Evolutionary conservation across 2,888 invertebrate species (phyloP).

Genomic region (Euzophera pinguis): DNA sequence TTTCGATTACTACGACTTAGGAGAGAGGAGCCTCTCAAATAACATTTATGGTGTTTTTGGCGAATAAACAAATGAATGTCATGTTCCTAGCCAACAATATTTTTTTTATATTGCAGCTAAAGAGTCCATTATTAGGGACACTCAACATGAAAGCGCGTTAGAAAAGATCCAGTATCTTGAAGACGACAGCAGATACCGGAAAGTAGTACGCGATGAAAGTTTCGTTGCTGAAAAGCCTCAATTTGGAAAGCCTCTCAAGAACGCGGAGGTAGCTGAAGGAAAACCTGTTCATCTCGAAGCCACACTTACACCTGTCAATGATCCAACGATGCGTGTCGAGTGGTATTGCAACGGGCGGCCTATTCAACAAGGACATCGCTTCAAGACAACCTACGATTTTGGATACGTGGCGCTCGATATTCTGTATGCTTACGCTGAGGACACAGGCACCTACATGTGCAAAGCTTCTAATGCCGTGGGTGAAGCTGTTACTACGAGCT

Average conservation of each 20-base stretch:
- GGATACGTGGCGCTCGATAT: slow-evolving; percentile 98
- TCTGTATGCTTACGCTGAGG: slow-evolving; percentile 97
- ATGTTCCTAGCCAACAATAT: too few species aligned
- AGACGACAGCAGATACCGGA: slow-evolving; percentile 88
- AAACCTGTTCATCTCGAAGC: slow-evolving; percentile 95
- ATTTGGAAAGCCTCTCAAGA: slow-evolving; percentile 93
- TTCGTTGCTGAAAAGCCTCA: slow-evolving; percentile 91
- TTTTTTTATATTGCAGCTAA: slow-evolving; percentile 81
- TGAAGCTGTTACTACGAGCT: slow-evolving; percentile 96
- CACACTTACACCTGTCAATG: slow-evolving; percentile 97
- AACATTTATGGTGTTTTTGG: too few species aligned
- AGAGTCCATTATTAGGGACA: slow-evolving; percentile 91
- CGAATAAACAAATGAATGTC: not conserved
- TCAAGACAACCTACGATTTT: slow-evolving; percentile 97
- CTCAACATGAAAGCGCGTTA: slow-evolving; percentile 95
- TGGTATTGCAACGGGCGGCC: slow-evolving; percentile 98
- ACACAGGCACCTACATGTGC: slow-evolving; percentile 98
- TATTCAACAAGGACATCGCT: slow-evolving; percentile 95
- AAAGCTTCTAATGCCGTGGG: slow-evolving; percentile 96
- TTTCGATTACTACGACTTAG: too few species aligned
- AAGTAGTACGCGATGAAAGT: slow-evolving; percentile 85
- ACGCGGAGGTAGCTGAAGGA: slow-evolving; percentile 92
- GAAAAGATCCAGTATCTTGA: slow-evolving; percentile 96
- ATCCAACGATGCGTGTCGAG: slow-evolving; percentile 98
- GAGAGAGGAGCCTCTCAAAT: too few species aligned